Evolutionary conservation across 2,113 vertebrate species (phyloP), one percentile per base, ranked within the genome.

Genomic region (Xenus cinereus): DNA sequence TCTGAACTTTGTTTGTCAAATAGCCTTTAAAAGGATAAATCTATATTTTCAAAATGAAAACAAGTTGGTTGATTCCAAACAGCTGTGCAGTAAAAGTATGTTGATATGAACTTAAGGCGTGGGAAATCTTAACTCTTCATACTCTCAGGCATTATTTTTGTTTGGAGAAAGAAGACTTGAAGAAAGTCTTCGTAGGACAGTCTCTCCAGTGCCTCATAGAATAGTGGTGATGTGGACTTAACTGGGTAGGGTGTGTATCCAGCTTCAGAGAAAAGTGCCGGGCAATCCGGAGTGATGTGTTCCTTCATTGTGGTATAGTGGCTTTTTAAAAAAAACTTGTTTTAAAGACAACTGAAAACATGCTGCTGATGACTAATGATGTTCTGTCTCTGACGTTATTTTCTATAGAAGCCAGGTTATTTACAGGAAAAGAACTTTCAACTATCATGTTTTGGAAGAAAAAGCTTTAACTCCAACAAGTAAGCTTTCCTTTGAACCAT

Each of bases 401-500:
- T 87, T 71, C 37, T 68, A 6, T 82, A 56, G 33, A 89, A 96
- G 82, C 15, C 48, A 83, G 20, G 41, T 79, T 89, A 92, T 56
- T 94, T 68, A 59, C 82, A 54, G 62, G 21, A 71, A 66, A 78
- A 75, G 56, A 69, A 53, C 59, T 93, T 95, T 96, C 62, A 91
- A 87, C 74, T 62, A 71, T 71, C 62, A 41, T 37, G 30, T 71
- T 89, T 87, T 94, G 67, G 67, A 89, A 94, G 24, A 53, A 53
- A 67, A 35, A 50, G 39, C 22, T 90, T 62, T 72, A 95, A 91
- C n/a, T 83, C 78, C 12, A 20, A 62, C 78, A 71, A 68, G 11
- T 81, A 78, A 67, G 62, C 72, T 95, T 69, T 37, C 23, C 93
- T 95, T 94, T 81, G 67, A 82, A 23, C 67, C 59, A 95, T 86